A percentile compares a stretch with the other conserved stretches of the same genome.
Evolutionary conservation across 2,888 invertebrate species (phyloP).

Genomic region (Hirtodrosophila confusa): DNA sequence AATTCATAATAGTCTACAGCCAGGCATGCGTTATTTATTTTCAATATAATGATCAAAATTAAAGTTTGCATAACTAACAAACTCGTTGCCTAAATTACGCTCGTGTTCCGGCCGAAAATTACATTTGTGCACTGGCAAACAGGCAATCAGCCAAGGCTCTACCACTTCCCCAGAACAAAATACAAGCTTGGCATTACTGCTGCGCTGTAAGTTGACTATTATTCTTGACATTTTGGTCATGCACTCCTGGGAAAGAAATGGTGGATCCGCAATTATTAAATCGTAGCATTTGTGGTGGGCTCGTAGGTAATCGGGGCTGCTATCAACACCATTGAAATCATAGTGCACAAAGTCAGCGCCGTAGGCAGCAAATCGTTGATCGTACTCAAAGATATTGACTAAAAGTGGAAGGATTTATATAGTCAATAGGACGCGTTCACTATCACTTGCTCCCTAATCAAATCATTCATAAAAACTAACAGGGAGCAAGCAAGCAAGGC

Average conservation of each 20-base stretch:
- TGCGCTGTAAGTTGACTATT: conserved; percentile 89
- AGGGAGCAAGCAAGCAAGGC: no score
- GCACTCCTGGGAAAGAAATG: conserved; percentile 97
- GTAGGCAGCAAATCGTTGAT: conserved; percentile 91
- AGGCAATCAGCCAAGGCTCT: conserved; percentile 87
- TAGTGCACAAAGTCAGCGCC: conserved; percentile 92
- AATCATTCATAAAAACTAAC: no score
- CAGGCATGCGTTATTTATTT: conserved; percentile 63
- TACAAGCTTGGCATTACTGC: conserved; percentile 66
- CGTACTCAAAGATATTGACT: conserved; percentile 93
- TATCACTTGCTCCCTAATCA: no score
- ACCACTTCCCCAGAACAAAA: conserved; percentile 95
- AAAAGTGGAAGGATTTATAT: conserved; percentile 76
- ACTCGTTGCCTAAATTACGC: conserved; percentile 96
- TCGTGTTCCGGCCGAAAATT: conserved; percentile 92
- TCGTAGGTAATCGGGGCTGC: conserved; percentile 86
- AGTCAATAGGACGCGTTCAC: no score
- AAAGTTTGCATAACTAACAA: conserved; percentile 95
- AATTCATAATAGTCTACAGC: background rate
- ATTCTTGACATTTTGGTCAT: conserved; percentile 92
- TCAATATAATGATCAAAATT: conserved; percentile 86
- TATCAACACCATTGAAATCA: conserved; percentile 93
- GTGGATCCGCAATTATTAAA: conserved; percentile 96
- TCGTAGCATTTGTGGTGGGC: conserved; percentile 87
- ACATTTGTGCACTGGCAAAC: conserved; percentile 88